phyloP scores from a whole-genome alignment of 2,113 vertebrate species.

The Phodopus roborovskii region DNA sequence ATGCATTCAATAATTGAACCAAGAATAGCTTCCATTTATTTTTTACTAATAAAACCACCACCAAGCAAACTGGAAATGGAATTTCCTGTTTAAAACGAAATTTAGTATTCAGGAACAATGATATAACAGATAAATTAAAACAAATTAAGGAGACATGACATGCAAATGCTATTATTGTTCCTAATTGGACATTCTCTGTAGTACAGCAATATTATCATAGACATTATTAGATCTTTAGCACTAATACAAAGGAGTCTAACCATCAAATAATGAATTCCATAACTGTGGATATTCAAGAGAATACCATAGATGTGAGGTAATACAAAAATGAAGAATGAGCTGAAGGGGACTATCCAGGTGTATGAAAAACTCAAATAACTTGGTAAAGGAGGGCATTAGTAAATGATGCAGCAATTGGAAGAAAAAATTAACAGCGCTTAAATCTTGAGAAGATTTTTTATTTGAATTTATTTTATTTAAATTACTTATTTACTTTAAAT shows the following conservation, averaged over 20 bases:
- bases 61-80: not conserved
- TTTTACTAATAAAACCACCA: not conserved
- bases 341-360: not conserved
- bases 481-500: not conserved
- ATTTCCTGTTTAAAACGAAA: not conserved
- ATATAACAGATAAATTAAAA: not conserved
- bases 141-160: not conserved
- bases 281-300: not conserved
- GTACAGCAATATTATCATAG: not conserved
- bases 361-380: not conserved
- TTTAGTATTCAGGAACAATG: not conserved
- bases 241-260: not conserved
- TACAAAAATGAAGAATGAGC: not conserved
- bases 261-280: not conserved
- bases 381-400: not conserved
- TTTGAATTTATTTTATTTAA: no score
- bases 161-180: not conserved
- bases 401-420: not conserved
- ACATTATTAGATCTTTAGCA: not conserved
- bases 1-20: not conserved
- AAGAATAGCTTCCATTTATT: not conserved
- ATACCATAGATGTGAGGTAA: not conserved
- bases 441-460: not conserved
- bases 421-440: not conserved
- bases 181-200: not conserved